Conservation (phyloP, 2,888 invertebrate species). For the Eremobia ochroleuca region DNA sequence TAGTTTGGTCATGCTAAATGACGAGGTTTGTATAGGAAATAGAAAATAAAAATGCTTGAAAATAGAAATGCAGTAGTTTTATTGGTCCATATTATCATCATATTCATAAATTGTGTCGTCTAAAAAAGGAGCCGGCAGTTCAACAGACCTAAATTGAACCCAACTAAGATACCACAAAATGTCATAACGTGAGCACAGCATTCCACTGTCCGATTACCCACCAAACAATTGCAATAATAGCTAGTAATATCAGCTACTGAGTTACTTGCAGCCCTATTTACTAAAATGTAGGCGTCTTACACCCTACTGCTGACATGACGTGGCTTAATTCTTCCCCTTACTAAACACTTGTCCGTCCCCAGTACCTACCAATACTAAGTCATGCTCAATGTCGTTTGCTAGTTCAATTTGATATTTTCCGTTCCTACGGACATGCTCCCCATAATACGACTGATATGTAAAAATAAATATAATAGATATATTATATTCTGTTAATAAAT, state of each 20-base stretch:
- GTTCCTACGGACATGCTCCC: conserved; percentile 7
- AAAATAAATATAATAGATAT: too few species aligned
- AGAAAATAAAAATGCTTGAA: too few species aligned
- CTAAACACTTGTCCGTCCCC: conserved; percentile 3
- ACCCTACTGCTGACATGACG: not conserved
- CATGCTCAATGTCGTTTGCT: not conserved
- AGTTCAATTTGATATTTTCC: not conserved
- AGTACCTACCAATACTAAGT: not conserved
- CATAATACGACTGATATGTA: conserved; percentile 4
- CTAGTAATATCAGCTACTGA: not conserved
- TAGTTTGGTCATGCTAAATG: too few species aligned
- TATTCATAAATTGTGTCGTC: conserved; percentile 6
- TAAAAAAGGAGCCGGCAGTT: conserved; percentile 11
- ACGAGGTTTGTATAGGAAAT: too few species aligned
- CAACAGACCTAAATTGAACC: conserved; percentile 4
- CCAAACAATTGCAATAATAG: not conserved
- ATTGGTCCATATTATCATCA: too few species aligned
- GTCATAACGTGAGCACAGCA: not conserved
- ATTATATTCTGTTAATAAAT: too few species aligned
- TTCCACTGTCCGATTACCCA: too few species aligned
- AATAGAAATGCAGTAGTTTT: too few species aligned
- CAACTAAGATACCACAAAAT: conserved; percentile 6
- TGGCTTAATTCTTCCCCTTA: not conserved
- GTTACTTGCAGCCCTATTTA: too few species aligned
- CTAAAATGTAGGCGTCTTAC: too few species aligned